Evolutionary conservation across 1,140 invertebrate species (phyloP), one percentile per base, ranked within the genome.

Genomic region (Halesus radiatus): DNA sequence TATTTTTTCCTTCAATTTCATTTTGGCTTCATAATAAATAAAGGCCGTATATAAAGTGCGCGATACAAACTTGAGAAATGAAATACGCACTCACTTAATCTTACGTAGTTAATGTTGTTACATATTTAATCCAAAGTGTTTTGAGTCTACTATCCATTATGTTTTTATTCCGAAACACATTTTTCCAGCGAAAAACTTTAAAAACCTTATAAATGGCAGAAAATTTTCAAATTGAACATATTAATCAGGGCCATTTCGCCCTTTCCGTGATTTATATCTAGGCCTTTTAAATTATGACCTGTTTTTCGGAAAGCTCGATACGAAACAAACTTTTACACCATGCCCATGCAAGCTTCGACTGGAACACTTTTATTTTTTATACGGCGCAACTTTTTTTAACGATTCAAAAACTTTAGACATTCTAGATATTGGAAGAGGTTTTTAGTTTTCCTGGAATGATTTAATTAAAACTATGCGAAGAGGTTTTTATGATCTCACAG

Each of bases 161-260:
- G 10, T 45, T 45, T 45, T 45, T 45, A 45, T 45, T 45, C 10
- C 37, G 37, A 45, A 45, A 45, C 37, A 45, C 37, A 45, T 45
- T 52, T 53, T 72, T 72, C 50, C 37, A 16, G 18, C 50, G 20
- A 52, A 53, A 50, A 70, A 52, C 18, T 29, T 50, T 20, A 22
- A 52, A 53, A 52, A 52, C 20, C 50, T 23, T 72, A 72, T 72
- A 72, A 72, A 72, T 72, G 68, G 68, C 23, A 72, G 26, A 66
- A 66, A 76, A 53, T 58, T 78, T 78, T 66, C 54, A 68, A 78
- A 78, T 78, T 78, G 62, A 78, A 78, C 76, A 64, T 78, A 78
- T 78, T 78, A 78, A 78, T 78, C 76, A 78, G 52, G 62, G 15
- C 26, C 22, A 53, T 78, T 78, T 53, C 45, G 26, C 60, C 74